Evolutionary conservation across 1,140 invertebrate genomes (phyloP).

Genomic region (Cydia fagiglandana): DNA sequence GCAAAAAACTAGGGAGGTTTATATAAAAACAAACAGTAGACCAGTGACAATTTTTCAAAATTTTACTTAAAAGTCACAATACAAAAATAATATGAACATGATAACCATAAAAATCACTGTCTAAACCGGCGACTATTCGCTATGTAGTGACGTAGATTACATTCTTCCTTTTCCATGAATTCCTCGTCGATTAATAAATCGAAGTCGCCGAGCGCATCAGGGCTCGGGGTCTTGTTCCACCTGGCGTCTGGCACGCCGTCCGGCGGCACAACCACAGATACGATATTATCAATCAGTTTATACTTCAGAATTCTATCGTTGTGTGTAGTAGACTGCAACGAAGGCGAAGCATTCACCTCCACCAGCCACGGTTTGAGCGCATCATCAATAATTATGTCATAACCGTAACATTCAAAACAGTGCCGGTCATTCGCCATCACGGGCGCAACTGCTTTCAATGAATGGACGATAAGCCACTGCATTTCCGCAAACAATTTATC

Average conservation of each 20-base stretch:
- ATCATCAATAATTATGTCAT: constrained; percentile 94
- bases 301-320: constrained; percentile 97
- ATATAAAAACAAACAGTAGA: too few relatives aligned
- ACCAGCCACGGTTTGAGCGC: constrained; percentile 92
- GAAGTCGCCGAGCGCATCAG: constrained; percentile 92
- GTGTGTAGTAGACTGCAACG: constrained; percentile 95
- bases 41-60: neutral
- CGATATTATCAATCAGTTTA: constrained; percentile 96
- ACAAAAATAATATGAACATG: neutral
- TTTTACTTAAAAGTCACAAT: neutral
- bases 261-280: constrained; percentile 93
- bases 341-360: constrained; percentile 97
- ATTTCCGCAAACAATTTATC: constrained; percentile 91
- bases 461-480: constrained; percentile 94
- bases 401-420: constrained; percentile 95
- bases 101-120: neutral
- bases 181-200: constrained; percentile 94
- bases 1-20: too few relatives aligned
- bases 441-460: constrained; percentile 88
- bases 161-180: constrained; percentile 55
- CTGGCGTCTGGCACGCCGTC: constrained; percentile 94
- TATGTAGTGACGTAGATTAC: constrained; percentile 38
- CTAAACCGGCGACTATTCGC: neutral
- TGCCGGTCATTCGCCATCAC: constrained; percentile 88
- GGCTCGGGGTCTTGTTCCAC: constrained; percentile 92